These are phyloP conservation scores for Sterna hirundo DNA, from an alignment of 2,113 vertebrate species.

Conservation along the genomic window DNA sequence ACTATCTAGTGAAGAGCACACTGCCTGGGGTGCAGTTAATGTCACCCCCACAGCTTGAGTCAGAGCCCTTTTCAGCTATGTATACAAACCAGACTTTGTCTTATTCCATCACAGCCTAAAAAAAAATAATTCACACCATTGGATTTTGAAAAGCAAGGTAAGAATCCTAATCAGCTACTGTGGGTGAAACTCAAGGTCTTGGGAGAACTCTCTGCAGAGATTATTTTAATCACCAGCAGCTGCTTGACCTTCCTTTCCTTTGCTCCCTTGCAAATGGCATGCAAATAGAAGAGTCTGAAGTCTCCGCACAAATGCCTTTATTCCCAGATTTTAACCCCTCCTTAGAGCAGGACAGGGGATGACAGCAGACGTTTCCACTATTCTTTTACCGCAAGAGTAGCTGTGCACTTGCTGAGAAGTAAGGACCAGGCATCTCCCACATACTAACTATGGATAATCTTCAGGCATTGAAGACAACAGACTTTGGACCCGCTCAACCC, in stretches of 20 bases:
- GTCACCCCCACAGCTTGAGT: not conserved
- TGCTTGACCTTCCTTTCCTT: not conserved
- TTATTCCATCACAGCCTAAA: not conserved
- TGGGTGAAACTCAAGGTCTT: not conserved
- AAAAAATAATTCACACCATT: not conserved
- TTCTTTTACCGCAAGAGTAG: not conserved
- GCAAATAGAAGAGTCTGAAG: not conserved
- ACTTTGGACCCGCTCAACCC: rapidly evolving
- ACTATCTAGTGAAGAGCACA: not conserved
- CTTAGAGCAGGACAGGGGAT: not conserved
- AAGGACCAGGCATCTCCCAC: not conserved
- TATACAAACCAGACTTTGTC: not conserved
- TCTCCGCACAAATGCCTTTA: not conserved
- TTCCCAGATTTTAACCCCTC: not conserved
- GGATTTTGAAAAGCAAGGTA: not conserved
- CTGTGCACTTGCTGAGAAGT: not conserved
- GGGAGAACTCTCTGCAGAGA: not conserved
- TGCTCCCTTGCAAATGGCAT: not conserved
- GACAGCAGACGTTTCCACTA: not conserved
- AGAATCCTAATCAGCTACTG: not conserved
- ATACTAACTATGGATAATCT: not conserved
- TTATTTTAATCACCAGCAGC: not conserved
- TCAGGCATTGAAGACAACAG: not conserved
- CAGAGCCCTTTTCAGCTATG: not conserved
- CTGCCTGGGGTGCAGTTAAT: not conserved